phyloP scores from a whole-genome alignment of 2,797 vertebrate genomes.

The Vireo griseus region DNA sequence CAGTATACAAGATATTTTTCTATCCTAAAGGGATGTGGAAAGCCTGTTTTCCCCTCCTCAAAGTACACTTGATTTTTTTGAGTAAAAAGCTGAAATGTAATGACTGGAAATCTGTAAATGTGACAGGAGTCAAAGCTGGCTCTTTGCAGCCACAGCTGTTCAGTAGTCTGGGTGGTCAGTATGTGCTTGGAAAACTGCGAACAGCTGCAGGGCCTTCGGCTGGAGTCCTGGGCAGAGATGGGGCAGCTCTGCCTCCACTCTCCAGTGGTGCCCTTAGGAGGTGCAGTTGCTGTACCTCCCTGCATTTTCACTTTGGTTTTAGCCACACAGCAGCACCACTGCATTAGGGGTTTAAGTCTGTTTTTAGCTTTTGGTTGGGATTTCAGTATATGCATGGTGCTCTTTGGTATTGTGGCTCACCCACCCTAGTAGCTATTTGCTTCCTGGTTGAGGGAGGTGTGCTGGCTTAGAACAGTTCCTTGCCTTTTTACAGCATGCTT shows the following conservation, averaged over 20 bases:
- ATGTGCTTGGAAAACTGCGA: rapidly evolving
- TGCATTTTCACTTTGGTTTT: not conserved
- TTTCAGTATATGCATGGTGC: not conserved
- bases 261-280: not conserved
- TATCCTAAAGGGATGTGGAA: not conserved
- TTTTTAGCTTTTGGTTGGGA: not conserved
- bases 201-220: rapidly evolving
- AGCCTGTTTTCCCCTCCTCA: rapidly evolving
- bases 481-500: not conserved
- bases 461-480: not conserved
- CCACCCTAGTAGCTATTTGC: not conserved
- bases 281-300: not conserved
- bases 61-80: not conserved
- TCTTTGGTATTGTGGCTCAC: not conserved
- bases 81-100: not conserved
- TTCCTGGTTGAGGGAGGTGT: not conserved
- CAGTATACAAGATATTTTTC: not conserved
- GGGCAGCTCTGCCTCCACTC: not conserved
- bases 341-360: not conserved
- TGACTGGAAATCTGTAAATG: not conserved
- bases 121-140: not conserved
- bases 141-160: not conserved
- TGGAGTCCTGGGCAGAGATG: not conserved
- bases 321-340: not conserved
- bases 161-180: not conserved